phyloP scores from a whole-genome alignment of 1,140 invertebrate genomes.

The Lordiphosa collinella region DNA sequence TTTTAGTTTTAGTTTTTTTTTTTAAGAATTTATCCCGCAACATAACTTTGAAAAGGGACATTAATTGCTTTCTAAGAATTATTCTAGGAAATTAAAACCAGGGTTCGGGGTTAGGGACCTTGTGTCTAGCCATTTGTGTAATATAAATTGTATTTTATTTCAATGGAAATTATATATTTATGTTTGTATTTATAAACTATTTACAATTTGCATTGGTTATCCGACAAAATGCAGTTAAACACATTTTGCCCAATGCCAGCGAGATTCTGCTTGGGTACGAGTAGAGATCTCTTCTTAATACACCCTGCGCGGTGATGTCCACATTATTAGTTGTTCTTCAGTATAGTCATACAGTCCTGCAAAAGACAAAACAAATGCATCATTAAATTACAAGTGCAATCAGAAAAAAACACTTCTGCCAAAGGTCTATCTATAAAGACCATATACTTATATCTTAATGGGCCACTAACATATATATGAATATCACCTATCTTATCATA shows the following conservation, averaged over 20 bases:
- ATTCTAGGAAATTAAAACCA: slow-evolving; percentile 29
- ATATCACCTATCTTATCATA: too few species aligned
- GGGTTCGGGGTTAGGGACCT: too few species aligned
- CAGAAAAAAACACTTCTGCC: too few species aligned
- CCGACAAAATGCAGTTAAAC: slow-evolving; percentile 51
- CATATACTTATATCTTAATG: too few species aligned
- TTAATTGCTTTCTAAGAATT: slow-evolving; percentile 27
- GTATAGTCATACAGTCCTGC: slow-evolving; percentile 78
- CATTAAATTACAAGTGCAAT: neutral
- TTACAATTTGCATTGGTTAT: slow-evolving; percentile 75
- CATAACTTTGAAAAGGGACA: slow-evolving; percentile 10
- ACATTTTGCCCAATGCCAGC: slow-evolving; percentile 59
- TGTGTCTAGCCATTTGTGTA: slow-evolving; percentile 9
- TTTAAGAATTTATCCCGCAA: slow-evolving; percentile 23
- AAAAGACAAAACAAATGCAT: slow-evolving; percentile 1
- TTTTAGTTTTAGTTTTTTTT: slow-evolving; percentile 23
- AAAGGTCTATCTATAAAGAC: too few species aligned
- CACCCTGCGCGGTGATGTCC: slow-evolving; percentile 80
- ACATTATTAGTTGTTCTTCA: slow-evolving; percentile 70
- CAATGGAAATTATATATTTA: slow-evolving; percentile 26
- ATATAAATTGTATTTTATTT: slow-evolving; percentile 26
- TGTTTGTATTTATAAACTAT: slow-evolving; percentile 69
- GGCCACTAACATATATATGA: too few species aligned
- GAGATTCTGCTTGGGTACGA: slow-evolving; percentile 78
- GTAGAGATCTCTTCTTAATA: slow-evolving; percentile 75